Evolutionary conservation across 2,888 invertebrate genomes (phyloP).

Genomic region (Sepioteuthis lessoniana): DNA sequence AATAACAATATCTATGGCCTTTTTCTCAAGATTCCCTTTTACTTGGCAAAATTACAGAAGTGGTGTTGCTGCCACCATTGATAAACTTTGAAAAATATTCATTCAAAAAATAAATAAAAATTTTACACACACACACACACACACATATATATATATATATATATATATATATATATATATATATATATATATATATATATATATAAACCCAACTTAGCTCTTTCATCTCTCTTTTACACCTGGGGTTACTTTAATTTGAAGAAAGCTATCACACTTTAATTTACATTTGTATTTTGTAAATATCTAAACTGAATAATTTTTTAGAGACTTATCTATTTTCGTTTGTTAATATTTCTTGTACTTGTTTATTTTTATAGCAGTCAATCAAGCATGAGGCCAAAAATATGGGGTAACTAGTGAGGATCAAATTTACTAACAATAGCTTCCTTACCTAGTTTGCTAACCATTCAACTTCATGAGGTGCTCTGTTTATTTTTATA

Average conservation of each 20-base stretch:
- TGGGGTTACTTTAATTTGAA: neutral
- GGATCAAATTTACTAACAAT: no score
- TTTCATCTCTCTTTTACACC: neutral
- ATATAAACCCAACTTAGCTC: neutral
- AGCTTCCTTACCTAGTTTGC: no score
- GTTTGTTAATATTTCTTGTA: no score
- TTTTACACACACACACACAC: no score
- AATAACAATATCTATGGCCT: constrained; percentile 15
- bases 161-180: no score
- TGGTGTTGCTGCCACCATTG: neutral
- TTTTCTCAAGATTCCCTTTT: neutral
- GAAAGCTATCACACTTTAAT: neutral
- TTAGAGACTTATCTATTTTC: neutral
- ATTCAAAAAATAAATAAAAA: neutral
- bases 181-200: no score
- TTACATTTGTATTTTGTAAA: neutral
- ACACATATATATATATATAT: no score
- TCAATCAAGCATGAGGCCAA: no score
- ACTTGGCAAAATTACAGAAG: neutral
- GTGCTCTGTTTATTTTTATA: no score
- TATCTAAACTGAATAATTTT: neutral
- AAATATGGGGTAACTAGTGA: no score
- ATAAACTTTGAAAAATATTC: neutral
- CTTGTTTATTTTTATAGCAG: no score
- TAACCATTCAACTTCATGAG: no score